Evolutionary conservation across 2,888 invertebrate species (phyloP).

Genomic region (Oligia latruncula): DNA sequence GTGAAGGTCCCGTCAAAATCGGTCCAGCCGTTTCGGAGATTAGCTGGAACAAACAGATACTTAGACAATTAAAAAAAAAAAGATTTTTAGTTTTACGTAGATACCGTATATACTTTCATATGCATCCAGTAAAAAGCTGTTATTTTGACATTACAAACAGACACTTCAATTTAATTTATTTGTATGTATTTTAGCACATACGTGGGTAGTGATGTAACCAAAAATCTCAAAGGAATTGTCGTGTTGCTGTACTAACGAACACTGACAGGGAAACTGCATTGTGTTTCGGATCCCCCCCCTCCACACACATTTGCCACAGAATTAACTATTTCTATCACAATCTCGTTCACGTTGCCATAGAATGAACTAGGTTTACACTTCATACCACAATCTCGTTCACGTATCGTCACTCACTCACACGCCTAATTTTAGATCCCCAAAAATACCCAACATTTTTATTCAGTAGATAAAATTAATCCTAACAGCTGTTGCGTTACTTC

Average conservation of each 20-base stretch:
- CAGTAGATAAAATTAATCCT: conserved; percentile 79
- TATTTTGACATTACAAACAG: not conserved
- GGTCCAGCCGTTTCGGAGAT: not conserved
- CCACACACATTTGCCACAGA: conserved; percentile 17
- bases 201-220: not conserved
- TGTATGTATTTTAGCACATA: not conserved
- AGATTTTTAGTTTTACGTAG: not conserved
- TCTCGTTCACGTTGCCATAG: conserved; percentile 51
- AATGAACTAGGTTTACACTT: conserved; percentile 10
- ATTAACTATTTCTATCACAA: conserved; percentile 46
- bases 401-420: conserved; percentile 70
- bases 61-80: not conserved
- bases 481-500: conserved; percentile 79
- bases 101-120: not conserved
- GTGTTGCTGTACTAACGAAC: conserved; percentile 22
- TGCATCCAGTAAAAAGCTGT: not conserved
- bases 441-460: conserved; percentile 74
- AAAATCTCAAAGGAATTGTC: conserved; percentile 37
- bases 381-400: conserved; percentile 63
- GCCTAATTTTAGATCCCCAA: conserved; percentile 74
- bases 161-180: not conserved
- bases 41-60: not conserved
- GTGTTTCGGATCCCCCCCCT: not conserved
- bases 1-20: not conserved
- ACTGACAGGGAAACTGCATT: conserved; percentile 44